A percentile compares a stretch with the other conserved stretches of the same genome.
Evolutionary conservation across 2,113 vertebrate species (phyloP).

Genomic region (Mustela nigripes): DNA sequence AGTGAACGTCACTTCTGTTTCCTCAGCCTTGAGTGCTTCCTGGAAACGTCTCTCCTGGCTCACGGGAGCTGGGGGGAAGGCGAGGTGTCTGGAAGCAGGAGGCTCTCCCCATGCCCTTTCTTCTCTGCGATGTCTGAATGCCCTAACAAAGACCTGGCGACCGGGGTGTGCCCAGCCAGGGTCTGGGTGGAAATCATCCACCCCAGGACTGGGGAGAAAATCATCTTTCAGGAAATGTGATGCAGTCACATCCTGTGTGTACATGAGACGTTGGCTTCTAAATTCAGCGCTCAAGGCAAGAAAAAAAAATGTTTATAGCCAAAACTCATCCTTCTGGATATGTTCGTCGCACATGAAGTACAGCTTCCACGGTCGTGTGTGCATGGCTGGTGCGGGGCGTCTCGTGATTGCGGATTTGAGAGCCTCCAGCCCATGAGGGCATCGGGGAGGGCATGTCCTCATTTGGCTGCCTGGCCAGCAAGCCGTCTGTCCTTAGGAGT

Average conservation of each 20-base stretch:
- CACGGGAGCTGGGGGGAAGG: not conserved
- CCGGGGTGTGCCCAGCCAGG: fast-evolving
- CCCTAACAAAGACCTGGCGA: not conserved
- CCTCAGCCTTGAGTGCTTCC: not conserved
- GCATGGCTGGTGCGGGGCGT: not conserved
- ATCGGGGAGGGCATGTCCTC: not conserved
- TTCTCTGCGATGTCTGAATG: not conserved
- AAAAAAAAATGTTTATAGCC: not conserved
- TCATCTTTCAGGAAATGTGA: fast-evolving
- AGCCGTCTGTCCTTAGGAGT: not conserved
- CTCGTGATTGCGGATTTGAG: fast-evolving
- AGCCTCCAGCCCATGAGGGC: not conserved
- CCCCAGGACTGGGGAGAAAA: fast-evolving
- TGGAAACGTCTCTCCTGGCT: not conserved
- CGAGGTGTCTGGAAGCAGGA: fast-evolving
- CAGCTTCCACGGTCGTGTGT: not conserved
- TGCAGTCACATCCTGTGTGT: fast-evolving
- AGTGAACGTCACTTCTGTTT: not conserved
- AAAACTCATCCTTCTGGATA: not conserved
- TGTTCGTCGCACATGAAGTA: not conserved
- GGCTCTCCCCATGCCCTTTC: fast-evolving
- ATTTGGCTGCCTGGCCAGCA: not conserved
- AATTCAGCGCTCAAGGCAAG: not conserved
- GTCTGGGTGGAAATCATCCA: not conserved
- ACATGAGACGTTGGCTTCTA: not conserved